phyloP scores from a whole-genome alignment of 2,797 vertebrate genomes.

The Sardinella longiceps region DNA sequence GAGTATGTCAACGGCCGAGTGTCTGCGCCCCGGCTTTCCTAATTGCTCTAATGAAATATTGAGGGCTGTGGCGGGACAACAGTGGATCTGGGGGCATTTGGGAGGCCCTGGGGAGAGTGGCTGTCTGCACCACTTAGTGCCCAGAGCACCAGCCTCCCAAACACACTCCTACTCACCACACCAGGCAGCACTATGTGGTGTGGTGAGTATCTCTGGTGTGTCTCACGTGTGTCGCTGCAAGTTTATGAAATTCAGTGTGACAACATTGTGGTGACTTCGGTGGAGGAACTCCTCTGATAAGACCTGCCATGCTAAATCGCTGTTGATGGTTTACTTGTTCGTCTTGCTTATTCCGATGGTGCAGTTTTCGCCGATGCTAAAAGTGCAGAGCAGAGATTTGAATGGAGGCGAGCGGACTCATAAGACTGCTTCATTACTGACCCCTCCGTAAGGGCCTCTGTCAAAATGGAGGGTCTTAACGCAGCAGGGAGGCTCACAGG shows the following conservation, averaged over 20 bases:
- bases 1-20: slow-evolving; percentile 36
- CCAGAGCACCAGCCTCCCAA: background rate
- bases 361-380: background rate
- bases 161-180: background rate
- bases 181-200: background rate
- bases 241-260: background rate
- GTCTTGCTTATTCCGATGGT: background rate
- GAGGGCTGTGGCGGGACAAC: slow-evolving; percentile 20
- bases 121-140: slow-evolving; percentile 1
- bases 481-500: slow-evolving; percentile 50
- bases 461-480: slow-evolving; percentile 40
- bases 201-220: background rate
- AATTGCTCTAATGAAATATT: slow-evolving; percentile 50
- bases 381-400: background rate
- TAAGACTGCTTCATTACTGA: slow-evolving; percentile 45
- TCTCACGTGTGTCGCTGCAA: background rate
- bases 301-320: background rate
- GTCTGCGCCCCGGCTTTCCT: slow-evolving; percentile 26
- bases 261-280: background rate
- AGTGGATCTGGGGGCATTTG: background rate
- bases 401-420: background rate
- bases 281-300: background rate
- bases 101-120: background rate
- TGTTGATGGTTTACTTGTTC: background rate
- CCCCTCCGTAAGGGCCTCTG: slow-evolving; percentile 41